Conservation (phyloP, 2,888 invertebrate species). For the Spilosoma lubricipeda region DNA sequence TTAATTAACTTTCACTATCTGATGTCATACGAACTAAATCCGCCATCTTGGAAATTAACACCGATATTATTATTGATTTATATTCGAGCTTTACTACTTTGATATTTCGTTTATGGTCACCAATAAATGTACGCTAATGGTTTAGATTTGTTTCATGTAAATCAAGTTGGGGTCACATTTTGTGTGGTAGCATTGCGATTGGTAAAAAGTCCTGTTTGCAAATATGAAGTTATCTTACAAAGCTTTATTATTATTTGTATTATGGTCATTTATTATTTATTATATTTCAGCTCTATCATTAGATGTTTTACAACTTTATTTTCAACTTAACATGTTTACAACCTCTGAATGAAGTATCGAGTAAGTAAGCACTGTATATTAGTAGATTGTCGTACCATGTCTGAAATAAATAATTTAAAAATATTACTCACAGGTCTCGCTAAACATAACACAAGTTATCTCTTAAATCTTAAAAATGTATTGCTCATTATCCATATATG, state of each 20-base stretch:
- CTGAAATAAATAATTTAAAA: constrained; percentile 7
- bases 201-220: constrained; percentile 18
- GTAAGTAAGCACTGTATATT: too few species aligned
- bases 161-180: constrained; percentile 24
- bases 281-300: too few species aligned
- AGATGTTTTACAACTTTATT: neutral
- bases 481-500: constrained; percentile 65
- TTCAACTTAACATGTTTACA: neutral
- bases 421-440: constrained; percentile 38
- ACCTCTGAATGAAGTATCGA: neutral
- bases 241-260: constrained; percentile 27
- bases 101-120: constrained; percentile 35
- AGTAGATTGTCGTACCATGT: too few species aligned
- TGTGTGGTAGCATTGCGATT: constrained; percentile 23
- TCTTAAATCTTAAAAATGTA: constrained; percentile 55
- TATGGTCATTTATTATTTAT: too few species aligned
- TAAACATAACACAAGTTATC: constrained; percentile 52
- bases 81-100: constrained; percentile 27
- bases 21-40: constrained; percentile 66
- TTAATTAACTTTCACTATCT: constrained; percentile 78
- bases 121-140: constrained; percentile 37
- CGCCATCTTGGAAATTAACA: constrained; percentile 31
- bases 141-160: constrained; percentile 24
- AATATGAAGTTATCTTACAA: constrained; percentile 4
- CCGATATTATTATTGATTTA: constrained; percentile 44